Evolutionary conservation across 2,888 invertebrate species (phyloP).

Genomic region (Andrena camellia): DNA sequence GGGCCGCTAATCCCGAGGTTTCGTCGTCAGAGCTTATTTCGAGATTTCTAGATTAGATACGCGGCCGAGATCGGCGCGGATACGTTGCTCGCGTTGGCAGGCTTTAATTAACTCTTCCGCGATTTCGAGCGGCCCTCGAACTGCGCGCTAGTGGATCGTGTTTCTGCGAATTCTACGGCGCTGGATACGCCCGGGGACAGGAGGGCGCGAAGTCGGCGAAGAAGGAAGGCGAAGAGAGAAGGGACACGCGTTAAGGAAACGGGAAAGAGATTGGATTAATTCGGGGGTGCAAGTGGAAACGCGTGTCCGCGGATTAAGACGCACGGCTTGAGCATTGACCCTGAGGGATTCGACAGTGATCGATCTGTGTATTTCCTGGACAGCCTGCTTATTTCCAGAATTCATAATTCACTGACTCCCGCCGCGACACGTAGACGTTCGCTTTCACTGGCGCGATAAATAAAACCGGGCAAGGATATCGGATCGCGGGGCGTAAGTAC

Average conservation of each 20-base stretch:
- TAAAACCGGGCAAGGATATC: conserved; percentile 54
- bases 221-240: not conserved
- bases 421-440: conserved; percentile 52
- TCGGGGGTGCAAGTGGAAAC: conserved; percentile 42
- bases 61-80: conserved; percentile 50
- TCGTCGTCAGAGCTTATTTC: conserved; percentile 40
- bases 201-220: conserved; percentile 28
- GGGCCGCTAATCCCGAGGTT: conserved; percentile 42
- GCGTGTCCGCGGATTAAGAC: conserved; percentile 44
- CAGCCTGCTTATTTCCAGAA: conserved; percentile 65
- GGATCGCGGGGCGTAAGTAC: conserved; percentile 36
- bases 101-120: conserved; percentile 64
- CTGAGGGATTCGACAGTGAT: conserved; percentile 68
- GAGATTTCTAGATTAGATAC: conserved; percentile 56
- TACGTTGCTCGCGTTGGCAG: conserved; percentile 47
- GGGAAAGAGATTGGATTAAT: conserved; percentile 37
- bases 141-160: conserved; percentile 30
- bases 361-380: conserved; percentile 66
- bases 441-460: conserved; percentile 60
- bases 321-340: conserved; percentile 57
- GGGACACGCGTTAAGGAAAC: conserved; percentile 10
- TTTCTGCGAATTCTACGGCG: conserved; percentile 43
- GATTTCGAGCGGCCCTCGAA: conserved; percentile 53
- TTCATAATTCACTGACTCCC: conserved; percentile 69
- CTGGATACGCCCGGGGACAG: conserved; percentile 44